Evolutionary conservation across 2,888 invertebrate species (phyloP).

Genomic region (Melieria crassipennis): DNA sequence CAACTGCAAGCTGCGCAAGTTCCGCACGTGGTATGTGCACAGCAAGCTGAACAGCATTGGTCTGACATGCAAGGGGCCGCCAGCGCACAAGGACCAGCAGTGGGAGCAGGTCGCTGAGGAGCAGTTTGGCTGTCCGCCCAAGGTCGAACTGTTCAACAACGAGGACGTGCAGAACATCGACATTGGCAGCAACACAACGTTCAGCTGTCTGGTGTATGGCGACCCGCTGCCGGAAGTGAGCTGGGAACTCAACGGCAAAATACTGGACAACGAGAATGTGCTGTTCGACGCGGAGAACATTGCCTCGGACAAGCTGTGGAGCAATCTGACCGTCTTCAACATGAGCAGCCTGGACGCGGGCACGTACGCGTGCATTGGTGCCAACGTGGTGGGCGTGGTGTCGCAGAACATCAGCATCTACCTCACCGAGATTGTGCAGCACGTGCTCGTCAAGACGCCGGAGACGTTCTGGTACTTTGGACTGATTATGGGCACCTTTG

Average conservation of each 20-base stretch:
- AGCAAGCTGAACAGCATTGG: constrained; percentile 81
- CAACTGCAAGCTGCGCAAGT: constrained; percentile 85
- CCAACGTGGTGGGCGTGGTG: constrained; percentile 66
- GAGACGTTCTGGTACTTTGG: constrained; percentile 82
- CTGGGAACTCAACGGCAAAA: constrained; percentile 83
- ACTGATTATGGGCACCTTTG: constrained; percentile 76
- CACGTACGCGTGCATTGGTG: constrained; percentile 77
- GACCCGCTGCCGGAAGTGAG: constrained; percentile 85
- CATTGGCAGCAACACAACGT: constrained; percentile 83
- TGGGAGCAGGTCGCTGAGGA: constrained; percentile 82
- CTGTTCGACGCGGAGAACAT: constrained; percentile 65
- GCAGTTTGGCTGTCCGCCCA: constrained; percentile 85
- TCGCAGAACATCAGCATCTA: constrained; percentile 71
- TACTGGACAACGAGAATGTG: constrained; percentile 69
- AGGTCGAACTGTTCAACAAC: constrained; percentile 72
- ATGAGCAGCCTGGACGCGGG: constrained; percentile 85
- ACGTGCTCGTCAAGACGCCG: constrained; percentile 70
- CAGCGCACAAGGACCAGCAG: constrained; percentile 73
- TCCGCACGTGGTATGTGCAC: constrained; percentile 84
- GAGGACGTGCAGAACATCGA: constrained; percentile 73
- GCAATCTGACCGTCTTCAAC: constrained; percentile 83
- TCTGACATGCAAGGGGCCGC: constrained; percentile 78
- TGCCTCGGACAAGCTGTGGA: constrained; percentile 71
- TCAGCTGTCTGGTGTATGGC: constrained; percentile 83
- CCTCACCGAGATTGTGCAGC: constrained; percentile 73